Conservation (phyloP, 2,113 vertebrate species). For the Carassius auratus region DNA sequence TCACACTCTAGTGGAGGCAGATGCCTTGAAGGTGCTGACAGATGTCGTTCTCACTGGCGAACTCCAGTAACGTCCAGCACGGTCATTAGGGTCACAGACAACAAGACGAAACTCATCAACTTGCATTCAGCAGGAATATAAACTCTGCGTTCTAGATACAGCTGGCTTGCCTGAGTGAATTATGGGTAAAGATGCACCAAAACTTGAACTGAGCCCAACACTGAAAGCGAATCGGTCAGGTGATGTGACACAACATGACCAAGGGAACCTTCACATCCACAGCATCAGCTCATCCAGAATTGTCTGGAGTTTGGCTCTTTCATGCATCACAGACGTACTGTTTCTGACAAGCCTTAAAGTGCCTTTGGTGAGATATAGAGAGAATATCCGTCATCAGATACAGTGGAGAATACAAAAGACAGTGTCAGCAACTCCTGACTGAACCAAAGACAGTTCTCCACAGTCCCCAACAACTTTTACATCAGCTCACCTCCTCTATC, state of each 20-base stretch:
- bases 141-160: not conserved
- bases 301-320: not conserved
- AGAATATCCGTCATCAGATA: conserved; percentile 14
- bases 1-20: conserved; percentile 1
- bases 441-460: not conserved
- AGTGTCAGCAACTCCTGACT: not conserved
- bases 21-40: conserved; percentile 26
- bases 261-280: conserved; percentile 20
- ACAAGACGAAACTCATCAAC: not conserved
- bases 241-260: conserved; percentile 12
- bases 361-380: conserved; percentile 8
- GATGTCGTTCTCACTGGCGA: not conserved
- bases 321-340: conserved; percentile 1
- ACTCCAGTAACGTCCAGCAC: not conserved
- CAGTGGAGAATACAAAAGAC: conserved; percentile 9
- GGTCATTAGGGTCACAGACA: not conserved
- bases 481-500: not conserved
- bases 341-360: not conserved
- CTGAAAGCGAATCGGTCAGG: not conserved
- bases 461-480: not conserved
- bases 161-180: not conserved
- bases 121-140: not conserved
- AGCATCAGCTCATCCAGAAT: not conserved
- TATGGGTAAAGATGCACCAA: not conserved
- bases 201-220: not conserved